Conservation (phyloP, 2,797 vertebrate genomes). For the Lepilemur septentrionalis region DNA sequence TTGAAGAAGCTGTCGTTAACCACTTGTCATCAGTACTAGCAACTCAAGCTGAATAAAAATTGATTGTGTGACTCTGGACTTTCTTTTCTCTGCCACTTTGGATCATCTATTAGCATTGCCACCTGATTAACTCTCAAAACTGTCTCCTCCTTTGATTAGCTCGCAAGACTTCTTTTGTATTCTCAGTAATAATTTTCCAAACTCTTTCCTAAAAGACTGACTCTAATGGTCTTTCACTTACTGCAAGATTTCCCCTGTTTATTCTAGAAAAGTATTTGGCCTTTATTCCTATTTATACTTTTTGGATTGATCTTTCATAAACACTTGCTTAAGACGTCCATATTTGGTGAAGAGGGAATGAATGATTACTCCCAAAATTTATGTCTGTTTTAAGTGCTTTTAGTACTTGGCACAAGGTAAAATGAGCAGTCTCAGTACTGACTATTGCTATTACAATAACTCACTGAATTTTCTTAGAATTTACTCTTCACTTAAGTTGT, state of each 20-base stretch:
- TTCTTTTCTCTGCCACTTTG: conserved; percentile 72
- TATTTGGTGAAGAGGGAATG: conserved; percentile 59
- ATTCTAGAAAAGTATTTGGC: conserved; percentile 44
- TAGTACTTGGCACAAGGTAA: conserved; percentile 20
- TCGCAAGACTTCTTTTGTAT: conserved; percentile 57
- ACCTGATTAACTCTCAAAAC: conserved; percentile 77
- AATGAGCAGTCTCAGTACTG: neutral
- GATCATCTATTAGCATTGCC: conserved; percentile 62
- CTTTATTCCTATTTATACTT: conserved; percentile 67
- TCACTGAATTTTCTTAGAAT: neutral
- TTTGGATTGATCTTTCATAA: conserved; percentile 40
- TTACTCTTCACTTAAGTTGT: neutral
- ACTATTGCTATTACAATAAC: neutral
- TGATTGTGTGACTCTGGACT: conserved; percentile 50
- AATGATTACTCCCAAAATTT: conserved; percentile 28
- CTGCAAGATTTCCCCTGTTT: conserved; percentile 34
- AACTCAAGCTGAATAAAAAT: conserved; percentile 59
- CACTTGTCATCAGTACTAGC: conserved; percentile 67
- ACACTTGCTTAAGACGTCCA: conserved; percentile 43
- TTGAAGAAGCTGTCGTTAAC: conserved; percentile 49
- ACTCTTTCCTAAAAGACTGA: conserved; percentile 36
- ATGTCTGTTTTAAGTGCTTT: conserved; percentile 56
- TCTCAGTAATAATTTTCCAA: conserved; percentile 65
- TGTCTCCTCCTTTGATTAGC: conserved; percentile 70
- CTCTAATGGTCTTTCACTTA: conserved; percentile 2